Evolutionary conservation across 2,797 vertebrate species (phyloP), one percentile per base, ranked within the genome.

Genomic region (Molossus molossus): DNA sequence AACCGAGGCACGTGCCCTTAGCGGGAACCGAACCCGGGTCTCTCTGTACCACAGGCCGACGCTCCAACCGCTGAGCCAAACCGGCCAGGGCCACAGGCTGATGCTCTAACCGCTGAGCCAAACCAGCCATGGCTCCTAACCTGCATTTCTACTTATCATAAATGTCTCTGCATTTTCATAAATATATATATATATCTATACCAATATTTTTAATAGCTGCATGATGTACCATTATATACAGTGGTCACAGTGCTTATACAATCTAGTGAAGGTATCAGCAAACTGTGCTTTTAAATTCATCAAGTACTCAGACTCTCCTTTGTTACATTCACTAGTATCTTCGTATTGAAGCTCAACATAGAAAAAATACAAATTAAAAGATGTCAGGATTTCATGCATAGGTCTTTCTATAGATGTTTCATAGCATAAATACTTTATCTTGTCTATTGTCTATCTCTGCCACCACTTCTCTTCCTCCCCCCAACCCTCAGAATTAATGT

Each of bases 331-430:
- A 82, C 9, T 79, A 23, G 27, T 76, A 81, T 18, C 64, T 40
- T 85, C 17, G 60, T 87, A 76, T 27, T 87, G 70, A 89, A 69
- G n/a, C 7, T 37, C 17, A 33, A 83, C 23, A 77, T 1, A 48
- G 60, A 87, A 18, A 29, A 94, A 92, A 90, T 29, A 29, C 15
- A 45, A 45, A 84, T 75, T 40, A 45, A 55, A 65, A 76, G 67
- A 88, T 50, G 13, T 84, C 17, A 65, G 45, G 55, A 86, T 70
- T 58, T 94, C 55, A 75, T 7, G 13, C 33, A 92, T 0, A 88
- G 14, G 25, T 20, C 29, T 72, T 87, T 87, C 83, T 87, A 29
- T 13, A 85, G 53, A 69, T 84, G 65, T 80, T 80, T 81, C 76
- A 92, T 0, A 53, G 29, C 45, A 65, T 64, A 92, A 82, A 73